phyloP scores from a whole-genome alignment of 2,797 vertebrate genomes.

The Tragelaphus eurycerus region DNA sequence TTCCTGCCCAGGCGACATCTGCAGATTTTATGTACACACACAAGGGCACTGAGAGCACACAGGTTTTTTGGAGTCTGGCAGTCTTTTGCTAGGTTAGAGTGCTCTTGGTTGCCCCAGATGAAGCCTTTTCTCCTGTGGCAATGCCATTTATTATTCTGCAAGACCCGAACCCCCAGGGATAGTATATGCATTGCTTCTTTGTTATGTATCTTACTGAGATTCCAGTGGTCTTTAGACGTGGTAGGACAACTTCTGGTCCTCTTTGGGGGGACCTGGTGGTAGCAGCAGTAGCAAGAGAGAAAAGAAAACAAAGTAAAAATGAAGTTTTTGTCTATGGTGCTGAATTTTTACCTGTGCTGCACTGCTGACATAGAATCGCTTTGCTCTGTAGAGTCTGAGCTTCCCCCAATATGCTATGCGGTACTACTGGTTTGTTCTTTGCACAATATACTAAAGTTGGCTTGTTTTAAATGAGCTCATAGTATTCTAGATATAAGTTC shows the following conservation, averaged over 20 bases:
- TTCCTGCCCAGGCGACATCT: constrained; percentile 69
- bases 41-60: constrained; percentile 55
- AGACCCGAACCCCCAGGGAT: constrained; percentile 48
- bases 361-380: constrained; percentile 67
- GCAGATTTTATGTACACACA: constrained; percentile 65
- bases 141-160: constrained; percentile 57
- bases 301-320: neutral
- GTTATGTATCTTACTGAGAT: constrained; percentile 47
- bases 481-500: constrained; percentile 67
- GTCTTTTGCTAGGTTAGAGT: constrained; percentile 68
- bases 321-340: constrained; percentile 1
- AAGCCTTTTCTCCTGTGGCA: neutral
- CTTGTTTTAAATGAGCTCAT: constrained; percentile 75
- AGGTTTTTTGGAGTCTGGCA: constrained; percentile 72
- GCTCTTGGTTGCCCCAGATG: constrained; percentile 60
- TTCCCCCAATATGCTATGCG: constrained; percentile 42
- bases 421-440: constrained; percentile 38
- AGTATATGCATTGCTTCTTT: constrained; percentile 57
- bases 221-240: constrained; percentile 58
- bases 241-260: constrained; percentile 69
- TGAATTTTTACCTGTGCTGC: constrained; percentile 27
- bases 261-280: constrained; percentile 61
- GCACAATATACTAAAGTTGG: constrained; percentile 47
- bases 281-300: constrained; percentile 31
- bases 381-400: constrained; percentile 66